Conservation (phyloP, 2,797 vertebrate species). For the Podargus strigoides region DNA sequence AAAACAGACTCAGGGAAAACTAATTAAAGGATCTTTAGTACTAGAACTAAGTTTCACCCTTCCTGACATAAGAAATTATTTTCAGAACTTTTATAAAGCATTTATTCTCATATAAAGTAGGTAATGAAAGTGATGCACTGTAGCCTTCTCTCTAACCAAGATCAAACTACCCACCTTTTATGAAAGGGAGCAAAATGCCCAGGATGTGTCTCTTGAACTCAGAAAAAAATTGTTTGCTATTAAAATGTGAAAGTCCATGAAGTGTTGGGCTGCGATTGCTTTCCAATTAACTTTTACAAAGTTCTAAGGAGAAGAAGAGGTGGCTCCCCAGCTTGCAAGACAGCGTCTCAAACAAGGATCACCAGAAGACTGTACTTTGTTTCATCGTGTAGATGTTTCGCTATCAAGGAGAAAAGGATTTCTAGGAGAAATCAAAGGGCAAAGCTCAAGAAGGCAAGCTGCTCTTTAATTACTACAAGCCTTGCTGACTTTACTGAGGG, state of each 20-base stretch:
- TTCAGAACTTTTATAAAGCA: conserved; percentile 43
- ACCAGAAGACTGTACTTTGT: not conserved
- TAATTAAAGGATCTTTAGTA: conserved; percentile 29
- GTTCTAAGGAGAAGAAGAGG: not conserved
- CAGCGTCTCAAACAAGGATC: not conserved
- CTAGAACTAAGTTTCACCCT: not conserved
- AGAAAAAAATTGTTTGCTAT: not conserved
- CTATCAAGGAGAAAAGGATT: conserved; percentile 2
- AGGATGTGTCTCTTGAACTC: not conserved
- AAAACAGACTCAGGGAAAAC: conserved; percentile 39
- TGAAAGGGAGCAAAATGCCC: not conserved
- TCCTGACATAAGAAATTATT: conserved; percentile 8
- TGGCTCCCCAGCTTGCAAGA: not conserved
- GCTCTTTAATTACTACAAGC: not conserved
- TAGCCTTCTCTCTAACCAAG: not conserved
- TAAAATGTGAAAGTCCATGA: conserved; percentile 7
- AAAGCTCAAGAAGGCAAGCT: not conserved
- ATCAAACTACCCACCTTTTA: not conserved
- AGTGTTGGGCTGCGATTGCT: not conserved
- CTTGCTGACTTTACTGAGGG: not conserved
- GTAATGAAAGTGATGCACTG: not conserved
- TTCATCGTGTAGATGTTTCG: not conserved
- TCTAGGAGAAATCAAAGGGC: not conserved
- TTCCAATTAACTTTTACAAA: conserved; percentile 31
- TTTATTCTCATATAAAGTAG: not conserved